These are phyloP conservation scores for Calameuta pallipes DNA, from an alignment of 2,888 invertebrate species.

Conservation along the genomic window DNA sequence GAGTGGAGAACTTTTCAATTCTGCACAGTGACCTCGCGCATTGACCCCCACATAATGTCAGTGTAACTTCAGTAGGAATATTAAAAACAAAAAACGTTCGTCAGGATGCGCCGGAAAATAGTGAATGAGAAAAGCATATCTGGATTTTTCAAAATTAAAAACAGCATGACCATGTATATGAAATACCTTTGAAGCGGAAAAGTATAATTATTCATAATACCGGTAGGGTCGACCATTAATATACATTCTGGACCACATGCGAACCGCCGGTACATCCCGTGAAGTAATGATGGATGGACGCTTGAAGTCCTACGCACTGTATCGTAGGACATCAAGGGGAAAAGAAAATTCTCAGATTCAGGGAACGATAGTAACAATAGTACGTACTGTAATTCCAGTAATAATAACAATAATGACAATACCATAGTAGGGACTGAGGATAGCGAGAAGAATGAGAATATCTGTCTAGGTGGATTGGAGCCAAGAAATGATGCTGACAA, in stretches of 20 bases:
- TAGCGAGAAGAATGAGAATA: background rate
- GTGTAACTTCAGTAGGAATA: background rate
- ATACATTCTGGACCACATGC: slow-evolving; percentile 41
- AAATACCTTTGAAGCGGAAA: slow-evolving; percentile 32
- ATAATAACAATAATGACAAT: background rate
- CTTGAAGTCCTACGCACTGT: background rate
- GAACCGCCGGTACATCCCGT: background rate
- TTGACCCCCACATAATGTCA: slow-evolving; percentile 2
- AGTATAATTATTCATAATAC: slow-evolving; percentile 43
- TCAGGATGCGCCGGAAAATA: slow-evolving; percentile 19
- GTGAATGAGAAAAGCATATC: background rate
- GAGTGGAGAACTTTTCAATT: background rate
- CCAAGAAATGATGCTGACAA: background rate
- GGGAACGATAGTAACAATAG: background rate
- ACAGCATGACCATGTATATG: background rate
- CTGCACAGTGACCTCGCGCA: background rate
- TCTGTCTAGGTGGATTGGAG: background rate
- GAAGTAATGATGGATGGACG: background rate
- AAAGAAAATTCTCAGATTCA: background rate
- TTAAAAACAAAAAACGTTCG: background rate
- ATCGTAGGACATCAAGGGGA: background rate
- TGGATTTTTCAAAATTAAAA: slow-evolving; percentile 1
- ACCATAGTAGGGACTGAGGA: background rate
- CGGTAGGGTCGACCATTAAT: slow-evolving; percentile 37
- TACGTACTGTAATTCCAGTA: background rate